Conservation (phyloP, 2,113 vertebrate genomes). For the Azemiops feae region DNA sequence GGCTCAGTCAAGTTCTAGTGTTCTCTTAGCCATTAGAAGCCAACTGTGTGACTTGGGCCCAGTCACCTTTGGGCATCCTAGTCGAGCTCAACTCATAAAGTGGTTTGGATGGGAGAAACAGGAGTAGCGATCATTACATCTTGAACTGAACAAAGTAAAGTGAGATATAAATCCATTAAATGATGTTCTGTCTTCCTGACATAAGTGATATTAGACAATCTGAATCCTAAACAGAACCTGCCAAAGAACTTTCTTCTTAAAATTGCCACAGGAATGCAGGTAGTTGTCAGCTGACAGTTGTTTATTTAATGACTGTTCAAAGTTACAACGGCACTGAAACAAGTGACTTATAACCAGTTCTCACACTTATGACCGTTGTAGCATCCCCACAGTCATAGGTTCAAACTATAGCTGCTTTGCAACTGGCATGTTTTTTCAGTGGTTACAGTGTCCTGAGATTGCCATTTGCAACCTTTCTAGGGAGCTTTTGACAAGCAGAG, state of each 20-base stretch:
- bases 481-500: background rate
- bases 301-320: background rate
- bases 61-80: background rate
- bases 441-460: background rate
- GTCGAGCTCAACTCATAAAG: background rate
- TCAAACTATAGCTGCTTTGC: background rate
- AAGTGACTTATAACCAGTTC: background rate
- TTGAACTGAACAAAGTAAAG: background rate
- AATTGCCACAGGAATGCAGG: constrained; percentile 24
- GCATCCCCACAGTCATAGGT: background rate
- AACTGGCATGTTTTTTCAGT: background rate
- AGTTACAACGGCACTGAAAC: background rate
- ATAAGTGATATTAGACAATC: background rate
- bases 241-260: constrained; percentile 29
- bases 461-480: background rate
- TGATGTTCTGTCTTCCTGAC: constrained; percentile 19
- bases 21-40: background rate
- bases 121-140: background rate
- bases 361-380: background rate
- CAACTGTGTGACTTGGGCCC: background rate
- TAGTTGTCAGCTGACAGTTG: background rate
- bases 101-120: background rate
- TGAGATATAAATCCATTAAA: background rate
- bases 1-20: background rate
- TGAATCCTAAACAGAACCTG: background rate